Base-by-base conservation (phyloP, 2,888 invertebrate species). In the Phyto melanocephala region DNA sequence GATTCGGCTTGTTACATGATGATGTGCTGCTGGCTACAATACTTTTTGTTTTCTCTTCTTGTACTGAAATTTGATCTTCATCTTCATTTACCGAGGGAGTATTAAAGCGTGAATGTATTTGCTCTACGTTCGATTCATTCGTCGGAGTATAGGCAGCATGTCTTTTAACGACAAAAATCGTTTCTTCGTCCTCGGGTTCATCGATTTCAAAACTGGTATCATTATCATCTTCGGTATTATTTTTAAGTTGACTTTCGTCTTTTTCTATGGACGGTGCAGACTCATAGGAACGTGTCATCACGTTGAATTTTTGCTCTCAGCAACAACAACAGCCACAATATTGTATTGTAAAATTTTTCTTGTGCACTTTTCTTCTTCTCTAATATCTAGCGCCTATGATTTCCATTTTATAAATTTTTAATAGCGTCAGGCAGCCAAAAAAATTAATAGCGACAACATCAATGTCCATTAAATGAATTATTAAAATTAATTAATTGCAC, bases 151-250 rank as follows among this genome's bases (percentile, higher is more conserved):
- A 71, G 5, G 47, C 62, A 42, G 33, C 50, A 65, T 71, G 50
- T 3, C 45, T 50, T 22, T 68, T 76, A 15, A 33, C 62, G 11
- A 62, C 79, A 33, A 81, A 84, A 56, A 84, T 76, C 24, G 81
- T 71, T 54, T 85, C 85, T 40, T 86, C 86, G 54, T 87, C 87
- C 15, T 87, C 87, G n/a, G 84, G 82, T 11, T 87, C 87, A 58
- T 90, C 88, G 79, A 89, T 87, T 70, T 90, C 89, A 47, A 89
- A 89, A 77, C 89, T 90, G 63, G 87, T 88, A 80, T 88, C 87
- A 78, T 86, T 88, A 72, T 88, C 87, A 24, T 33, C 67, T 24
- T 70, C 76, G 15, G 45, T 63, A 47, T 70, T 76, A 33, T 13
- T 50, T 13, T 75, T 63, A 11, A 71, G 10, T 60, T 86, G 63